Conservation (phyloP, 2,113 vertebrate species). For the Pyrgilauda ruficollis region DNA sequence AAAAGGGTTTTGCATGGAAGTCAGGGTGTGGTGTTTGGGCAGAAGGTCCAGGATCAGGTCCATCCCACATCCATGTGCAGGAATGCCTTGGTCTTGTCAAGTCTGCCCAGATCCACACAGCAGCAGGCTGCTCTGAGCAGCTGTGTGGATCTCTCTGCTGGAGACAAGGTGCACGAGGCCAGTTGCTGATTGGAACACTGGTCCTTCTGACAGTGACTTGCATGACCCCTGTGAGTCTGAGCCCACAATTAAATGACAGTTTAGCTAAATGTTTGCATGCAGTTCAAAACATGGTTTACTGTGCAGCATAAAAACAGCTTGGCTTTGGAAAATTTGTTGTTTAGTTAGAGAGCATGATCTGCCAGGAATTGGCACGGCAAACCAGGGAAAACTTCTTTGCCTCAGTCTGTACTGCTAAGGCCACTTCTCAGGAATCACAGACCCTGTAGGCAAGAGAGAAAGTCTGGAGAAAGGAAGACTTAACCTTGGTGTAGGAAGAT, state of each 20-base stretch:
- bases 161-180: neutral
- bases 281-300: neutral
- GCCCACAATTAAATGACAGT: neutral
- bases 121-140: neutral
- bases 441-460: neutral
- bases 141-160: neutral
- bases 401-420: neutral
- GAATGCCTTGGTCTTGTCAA: neutral
- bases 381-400: neutral
- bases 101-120: accelerated
- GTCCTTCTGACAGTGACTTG: neutral
- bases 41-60: neutral
- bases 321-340: neutral
- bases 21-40: neutral
- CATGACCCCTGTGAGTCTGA: neutral
- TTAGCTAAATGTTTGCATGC: neutral
- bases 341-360: neutral
- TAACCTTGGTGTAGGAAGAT: neutral
- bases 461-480: neutral
- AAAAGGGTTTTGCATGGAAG: neutral
- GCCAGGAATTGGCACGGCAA: neutral
- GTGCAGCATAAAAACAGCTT: neutral
- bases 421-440: neutral
- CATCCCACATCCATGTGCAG: neutral
- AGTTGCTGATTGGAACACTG: neutral